Base-by-base conservation (phyloP, 1,140 invertebrate genomes). In the Pemphigus obesinymphae region DNA sequence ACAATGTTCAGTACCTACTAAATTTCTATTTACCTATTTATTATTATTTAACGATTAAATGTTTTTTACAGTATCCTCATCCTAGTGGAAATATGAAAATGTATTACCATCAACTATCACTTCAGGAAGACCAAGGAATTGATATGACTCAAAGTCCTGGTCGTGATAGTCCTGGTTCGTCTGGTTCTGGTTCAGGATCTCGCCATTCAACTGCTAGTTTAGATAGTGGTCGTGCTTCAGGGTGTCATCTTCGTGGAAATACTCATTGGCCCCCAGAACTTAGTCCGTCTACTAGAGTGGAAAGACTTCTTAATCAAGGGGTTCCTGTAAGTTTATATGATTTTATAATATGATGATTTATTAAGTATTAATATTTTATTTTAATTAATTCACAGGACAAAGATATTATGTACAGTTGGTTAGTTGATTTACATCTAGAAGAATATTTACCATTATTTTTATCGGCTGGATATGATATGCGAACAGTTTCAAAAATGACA, bases 401-500 rank as follows among this genome's bases (percentile, higher is more conserved):
- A 84, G 96, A 99, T 85, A 94, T 99, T 82, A 92, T 99, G 83
- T 93, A 95, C 85, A 92, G 94, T 82, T 99, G 97, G 97, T 88
- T 99, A 84, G 91, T 94, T 53, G 96, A 98, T 86, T 90, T 99
- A 53, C 95, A 96, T 85, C 97, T 97, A 88, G 97, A 97, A 87
- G 96, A 99, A 86, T 99, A 99, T 88, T 95, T 96, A 84, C 91
- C 93, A 48, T 90, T 97, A 31, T 99, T 99, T 88, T 91, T 96
- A 68, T 91, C 94, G 29, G 96, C 97, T 55, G 98, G 97, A 48
- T 99, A 99, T 87, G 98, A 99, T 89, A 92, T 99, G 89, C 93
- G 96, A 29, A 99, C 97, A 0, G 97, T 99, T 85, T 95, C 96
- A 34, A 90, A 96, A 82, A 99, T 99, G 96, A 99, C 98, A 26